Evolutionary conservation across 2,888 invertebrate genomes (phyloP).

Genomic region (Morpho deidamia): DNA sequence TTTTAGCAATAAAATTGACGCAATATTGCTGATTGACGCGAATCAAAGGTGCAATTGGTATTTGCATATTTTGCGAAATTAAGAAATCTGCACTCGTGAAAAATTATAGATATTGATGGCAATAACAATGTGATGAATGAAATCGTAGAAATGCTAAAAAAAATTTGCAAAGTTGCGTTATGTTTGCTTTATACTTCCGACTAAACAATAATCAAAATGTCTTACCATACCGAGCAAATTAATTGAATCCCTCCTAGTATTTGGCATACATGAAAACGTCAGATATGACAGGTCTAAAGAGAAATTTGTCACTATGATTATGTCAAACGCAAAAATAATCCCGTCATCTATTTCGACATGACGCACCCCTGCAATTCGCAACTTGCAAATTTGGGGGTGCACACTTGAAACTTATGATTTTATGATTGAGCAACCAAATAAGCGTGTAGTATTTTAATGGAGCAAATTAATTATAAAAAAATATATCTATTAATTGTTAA

Average conservation of each 20-base stretch:
- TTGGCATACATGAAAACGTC: conserved; percentile 44
- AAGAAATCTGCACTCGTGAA: too few species aligned
- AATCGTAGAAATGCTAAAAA: too few species aligned
- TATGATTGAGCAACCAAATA: conserved; percentile 34
- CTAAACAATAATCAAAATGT: too few species aligned
- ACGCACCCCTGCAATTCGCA: conserved; percentile 61
- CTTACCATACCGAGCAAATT: not conserved
- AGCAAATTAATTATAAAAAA: not conserved
- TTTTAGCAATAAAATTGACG: too few species aligned
- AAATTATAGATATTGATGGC: too few species aligned
- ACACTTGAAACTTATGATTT: conserved; percentile 25
- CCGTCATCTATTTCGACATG: conserved; percentile 73
- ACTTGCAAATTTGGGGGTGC: conserved; percentile 70
- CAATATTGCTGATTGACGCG: too few species aligned
- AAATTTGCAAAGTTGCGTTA: too few species aligned
- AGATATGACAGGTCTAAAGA: conserved; percentile 65
- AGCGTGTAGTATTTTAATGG: not conserved
- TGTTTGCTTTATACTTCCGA: too few species aligned
- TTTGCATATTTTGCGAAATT: too few species aligned
- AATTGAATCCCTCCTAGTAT: conserved; percentile 10
- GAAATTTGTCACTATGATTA: conserved; percentile 78
- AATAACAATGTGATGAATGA: too few species aligned
- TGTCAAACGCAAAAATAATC: conserved; percentile 79
- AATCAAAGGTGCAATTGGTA: too few species aligned
- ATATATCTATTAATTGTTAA: not conserved